Evolutionary conservation across 2,888 invertebrate genomes (phyloP).

Genomic region (Philonicus albiceps): DNA sequence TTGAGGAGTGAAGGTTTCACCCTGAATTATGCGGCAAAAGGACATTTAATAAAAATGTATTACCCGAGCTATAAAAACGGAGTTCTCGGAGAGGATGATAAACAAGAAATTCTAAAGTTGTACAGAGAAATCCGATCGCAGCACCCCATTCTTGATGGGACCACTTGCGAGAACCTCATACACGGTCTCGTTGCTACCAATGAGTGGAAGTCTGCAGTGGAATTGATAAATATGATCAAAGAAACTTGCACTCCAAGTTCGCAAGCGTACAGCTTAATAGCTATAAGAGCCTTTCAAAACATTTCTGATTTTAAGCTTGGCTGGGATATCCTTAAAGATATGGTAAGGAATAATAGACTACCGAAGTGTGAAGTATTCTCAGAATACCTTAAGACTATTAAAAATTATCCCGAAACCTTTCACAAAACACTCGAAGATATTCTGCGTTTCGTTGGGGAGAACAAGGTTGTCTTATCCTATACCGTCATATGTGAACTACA

Average conservation of each 20-base stretch:
- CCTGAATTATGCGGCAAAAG: constrained; percentile 68
- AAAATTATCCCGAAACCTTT: constrained; percentile 59
- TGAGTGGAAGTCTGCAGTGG: constrained; percentile 70
- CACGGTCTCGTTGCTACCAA: constrained; percentile 70
- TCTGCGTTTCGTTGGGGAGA: constrained; percentile 66
- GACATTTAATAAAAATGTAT: constrained; percentile 68
- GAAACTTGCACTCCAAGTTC: constrained; percentile 64
- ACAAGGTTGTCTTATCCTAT: constrained; percentile 63
- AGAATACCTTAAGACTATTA: constrained; percentile 66
- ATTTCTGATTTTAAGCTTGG: constrained; percentile 64
- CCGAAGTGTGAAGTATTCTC: constrained; percentile 65
- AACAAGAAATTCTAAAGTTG: constrained; percentile 66
- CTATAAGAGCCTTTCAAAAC: constrained; percentile 67
- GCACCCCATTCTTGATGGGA: constrained; percentile 69
- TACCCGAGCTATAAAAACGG: constrained; percentile 56
- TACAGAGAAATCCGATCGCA: constrained; percentile 61
- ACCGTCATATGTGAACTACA: constrained; percentile 57
- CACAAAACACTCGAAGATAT: constrained; percentile 67
- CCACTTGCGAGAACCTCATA: constrained; percentile 70
- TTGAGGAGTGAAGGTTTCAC: constrained; percentile 64
- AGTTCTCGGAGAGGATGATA: constrained; percentile 63
- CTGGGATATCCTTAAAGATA: constrained; percentile 69
- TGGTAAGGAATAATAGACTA: constrained; percentile 61
- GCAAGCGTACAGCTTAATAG: constrained; percentile 66
- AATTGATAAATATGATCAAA: constrained; percentile 70